Conservation (phyloP, 2,888 invertebrate genomes). For the Ariolimax columbianus region DNA sequence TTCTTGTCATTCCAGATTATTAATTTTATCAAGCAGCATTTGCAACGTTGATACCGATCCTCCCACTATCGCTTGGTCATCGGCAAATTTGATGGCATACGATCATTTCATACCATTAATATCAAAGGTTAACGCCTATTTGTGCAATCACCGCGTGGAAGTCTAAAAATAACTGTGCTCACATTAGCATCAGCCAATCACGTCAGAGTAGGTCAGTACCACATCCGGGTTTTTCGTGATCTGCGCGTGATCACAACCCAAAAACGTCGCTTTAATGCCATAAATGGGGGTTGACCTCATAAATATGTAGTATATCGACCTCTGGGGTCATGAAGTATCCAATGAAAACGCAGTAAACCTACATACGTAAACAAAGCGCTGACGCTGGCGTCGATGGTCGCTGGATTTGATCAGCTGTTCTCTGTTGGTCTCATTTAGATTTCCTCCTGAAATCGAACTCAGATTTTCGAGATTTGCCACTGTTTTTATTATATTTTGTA, state of each 20-base stretch:
- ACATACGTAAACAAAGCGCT: conserved; percentile 59
- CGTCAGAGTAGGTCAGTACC: background rate
- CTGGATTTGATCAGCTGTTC: conserved; percentile 59
- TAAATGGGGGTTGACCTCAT: conserved; percentile 57
- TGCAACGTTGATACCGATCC: too few species aligned
- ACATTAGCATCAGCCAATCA: conserved; percentile 42
- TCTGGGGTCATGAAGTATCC: conserved; percentile 52
- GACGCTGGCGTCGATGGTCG: conserved; percentile 56
- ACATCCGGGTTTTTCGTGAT: conserved; percentile 42
- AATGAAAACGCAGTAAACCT: conserved; percentile 49
- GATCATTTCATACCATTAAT: too few species aligned
- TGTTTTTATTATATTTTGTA: background rate
- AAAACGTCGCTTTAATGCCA: conserved; percentile 48
- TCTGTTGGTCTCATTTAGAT: background rate
- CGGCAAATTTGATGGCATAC: too few species aligned
- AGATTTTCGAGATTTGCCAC: background rate
- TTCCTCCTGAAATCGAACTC: background rate
- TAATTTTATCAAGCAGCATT: too few species aligned
- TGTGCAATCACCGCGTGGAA: conserved; percentile 18
- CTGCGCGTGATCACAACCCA: conserved; percentile 57
- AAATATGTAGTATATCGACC: conserved; percentile 66
- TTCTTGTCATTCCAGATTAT: too few species aligned
- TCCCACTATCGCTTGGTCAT: too few species aligned
- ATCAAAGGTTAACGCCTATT: background rate
- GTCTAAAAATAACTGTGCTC: conserved; percentile 29